Percentiles rank a stretch among this genome's conserved stretches.
Evolutionary conservation across 2,797 vertebrate genomes (phyloP).

Genomic region (Trachops cirrhosus): DNA sequence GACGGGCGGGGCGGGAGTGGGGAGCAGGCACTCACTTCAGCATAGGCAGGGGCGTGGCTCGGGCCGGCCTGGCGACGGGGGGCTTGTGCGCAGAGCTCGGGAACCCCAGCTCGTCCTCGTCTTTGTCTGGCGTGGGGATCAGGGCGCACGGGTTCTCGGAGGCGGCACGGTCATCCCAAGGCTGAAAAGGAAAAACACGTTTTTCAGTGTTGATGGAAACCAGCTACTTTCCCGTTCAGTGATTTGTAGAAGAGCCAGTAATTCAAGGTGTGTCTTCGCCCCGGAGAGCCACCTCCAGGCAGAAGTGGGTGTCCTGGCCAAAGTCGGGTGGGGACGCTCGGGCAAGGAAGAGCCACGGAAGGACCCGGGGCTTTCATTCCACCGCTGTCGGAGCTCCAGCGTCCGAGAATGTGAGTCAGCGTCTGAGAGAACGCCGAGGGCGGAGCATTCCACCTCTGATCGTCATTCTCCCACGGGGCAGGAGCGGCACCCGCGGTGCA

Average conservation of each 20-base stretch:
- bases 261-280: not conserved
- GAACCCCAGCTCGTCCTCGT: constrained; percentile 80
- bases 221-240: not conserved
- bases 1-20: not conserved
- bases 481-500: not conserved
- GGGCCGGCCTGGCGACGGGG: constrained; percentile 81
- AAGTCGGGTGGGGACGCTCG: not conserved
- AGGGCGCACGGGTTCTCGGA: constrained; percentile 86
- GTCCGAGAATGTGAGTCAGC: not conserved
- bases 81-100: constrained; percentile 39
- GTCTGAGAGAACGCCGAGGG: not conserved
- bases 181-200: constrained; percentile 61
- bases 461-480: not conserved
- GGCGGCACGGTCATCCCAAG: constrained; percentile 78
- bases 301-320: no score
- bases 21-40: constrained; percentile 82
- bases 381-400: not conserved
- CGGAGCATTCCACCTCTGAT: not conserved
- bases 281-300: not conserved
- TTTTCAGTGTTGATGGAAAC: not conserved
- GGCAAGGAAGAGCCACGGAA: not conserved
- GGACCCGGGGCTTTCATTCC: not conserved
- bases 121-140: constrained; percentile 90
- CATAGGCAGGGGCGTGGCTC: constrained; percentile 89
- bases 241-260: not conserved